A percentile compares a stretch with the other conserved stretches of the same genome.
phyloP scores from a whole-genome alignment of 2,888 invertebrate species.

The Hirtodrosophila cameraria region DNA sequence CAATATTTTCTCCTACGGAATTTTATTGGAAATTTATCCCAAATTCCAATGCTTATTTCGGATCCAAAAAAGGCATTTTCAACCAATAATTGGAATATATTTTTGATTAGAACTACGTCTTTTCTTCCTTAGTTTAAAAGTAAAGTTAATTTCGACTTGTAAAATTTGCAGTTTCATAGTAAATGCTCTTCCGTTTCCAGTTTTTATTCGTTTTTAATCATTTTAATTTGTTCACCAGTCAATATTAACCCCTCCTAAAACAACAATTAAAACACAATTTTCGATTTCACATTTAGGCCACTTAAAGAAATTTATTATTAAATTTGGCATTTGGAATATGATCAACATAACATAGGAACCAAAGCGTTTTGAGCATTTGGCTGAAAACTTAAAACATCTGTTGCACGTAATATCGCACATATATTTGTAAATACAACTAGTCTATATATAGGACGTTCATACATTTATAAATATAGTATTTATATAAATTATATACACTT shows the following conservation, averaged over 20 bases:
- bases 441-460: conserved; percentile 28
- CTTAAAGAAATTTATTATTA: conserved; percentile 53
- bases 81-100: no score
- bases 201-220: no score
- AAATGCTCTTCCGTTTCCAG: no score
- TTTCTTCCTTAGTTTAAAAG: no score
- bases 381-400: conserved; percentile 29
- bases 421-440: conserved; percentile 17
- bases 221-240: no score
- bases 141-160: no score
- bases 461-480: conserved; percentile 38
- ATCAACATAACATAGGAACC: conserved; percentile 52
- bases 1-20: no score
- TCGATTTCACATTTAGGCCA: conserved; percentile 40
- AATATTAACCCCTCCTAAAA: not conserved
- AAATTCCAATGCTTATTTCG: no score
- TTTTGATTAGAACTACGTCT: no score
- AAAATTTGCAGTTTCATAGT: no score
- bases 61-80: no score
- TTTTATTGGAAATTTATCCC: no score
- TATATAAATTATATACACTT: conserved; percentile 49
- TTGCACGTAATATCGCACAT: not conserved
- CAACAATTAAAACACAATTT: not conserved
- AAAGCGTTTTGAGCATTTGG: conserved; percentile 7
- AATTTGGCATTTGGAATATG: conserved; percentile 64